Percentiles rank a stretch among this genome's conserved stretches.
Evolutionary conservation across 2,113 vertebrate genomes (phyloP).

Genomic region (Paradisaea rubra): DNA sequence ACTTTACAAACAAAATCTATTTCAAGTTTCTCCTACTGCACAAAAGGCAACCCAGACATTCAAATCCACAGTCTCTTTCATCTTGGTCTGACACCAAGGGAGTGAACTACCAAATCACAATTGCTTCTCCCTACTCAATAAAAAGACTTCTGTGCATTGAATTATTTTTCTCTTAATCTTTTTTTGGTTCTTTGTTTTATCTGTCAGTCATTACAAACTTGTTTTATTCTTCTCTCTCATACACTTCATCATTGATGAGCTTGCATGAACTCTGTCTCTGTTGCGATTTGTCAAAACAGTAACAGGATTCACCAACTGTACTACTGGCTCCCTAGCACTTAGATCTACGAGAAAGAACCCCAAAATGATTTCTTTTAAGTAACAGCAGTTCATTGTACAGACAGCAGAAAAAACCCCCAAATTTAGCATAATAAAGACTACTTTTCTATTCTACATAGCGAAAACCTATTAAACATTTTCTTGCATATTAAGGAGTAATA

Average conservation of each 20-base stretch:
- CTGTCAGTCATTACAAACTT: not conserved
- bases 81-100: not conserved
- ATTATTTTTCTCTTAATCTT: not conserved
- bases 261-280: not conserved
- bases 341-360: not conserved
- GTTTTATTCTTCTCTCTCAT: not conserved
- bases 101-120: not conserved
- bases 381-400: not conserved
- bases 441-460: not conserved
- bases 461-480: not conserved
- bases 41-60: not conserved
- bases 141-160: not conserved
- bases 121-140: not conserved
- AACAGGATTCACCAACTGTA: not conserved
- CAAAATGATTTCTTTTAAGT: not conserved
- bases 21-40: not conserved
- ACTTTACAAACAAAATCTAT: not conserved
- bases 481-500: not conserved
- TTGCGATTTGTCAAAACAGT: not conserved
- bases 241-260: not conserved
- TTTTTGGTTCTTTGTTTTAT: not conserved
- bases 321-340: not conserved
- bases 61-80: not conserved
- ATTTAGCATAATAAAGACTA: not conserved
- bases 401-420: not conserved